Conservation (phyloP, 2,888 invertebrate species). For the Apantesis nais region DNA sequence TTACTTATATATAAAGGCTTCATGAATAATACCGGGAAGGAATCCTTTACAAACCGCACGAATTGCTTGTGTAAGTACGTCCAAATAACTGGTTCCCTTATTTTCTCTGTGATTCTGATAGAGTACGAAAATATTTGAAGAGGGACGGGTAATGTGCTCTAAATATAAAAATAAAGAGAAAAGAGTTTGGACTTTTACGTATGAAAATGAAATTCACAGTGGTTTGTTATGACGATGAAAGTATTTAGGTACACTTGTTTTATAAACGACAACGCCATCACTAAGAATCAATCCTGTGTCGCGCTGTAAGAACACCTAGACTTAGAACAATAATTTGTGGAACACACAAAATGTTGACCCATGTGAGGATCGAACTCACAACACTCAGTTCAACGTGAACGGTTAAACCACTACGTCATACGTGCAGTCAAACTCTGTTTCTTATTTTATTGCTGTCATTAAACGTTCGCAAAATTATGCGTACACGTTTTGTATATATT, state of each 20-base stretch:
- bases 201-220: background rate
- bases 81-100: background rate
- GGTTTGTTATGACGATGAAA: background rate
- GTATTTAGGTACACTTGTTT: background rate
- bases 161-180: background rate
- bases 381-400: too few species aligned
- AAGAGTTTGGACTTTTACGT: background rate
- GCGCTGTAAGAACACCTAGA: too few species aligned
- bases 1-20: slow-evolving; percentile 7
- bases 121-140: background rate
- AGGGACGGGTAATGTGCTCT: background rate
- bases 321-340: too few species aligned
- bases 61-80: background rate
- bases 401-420: too few species aligned
- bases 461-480: background rate
- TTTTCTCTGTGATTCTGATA: background rate
- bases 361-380: too few species aligned
- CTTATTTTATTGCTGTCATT: background rate
- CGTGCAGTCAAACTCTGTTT: too few species aligned
- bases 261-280: too few species aligned
- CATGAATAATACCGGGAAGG: background rate
- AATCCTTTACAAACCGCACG: background rate
- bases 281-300: too few species aligned
- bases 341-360: too few species aligned
- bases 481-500: background rate